Base-by-base conservation (phyloP, 2,888 invertebrate genomes). In the Hemaris fuciformis region DNA sequence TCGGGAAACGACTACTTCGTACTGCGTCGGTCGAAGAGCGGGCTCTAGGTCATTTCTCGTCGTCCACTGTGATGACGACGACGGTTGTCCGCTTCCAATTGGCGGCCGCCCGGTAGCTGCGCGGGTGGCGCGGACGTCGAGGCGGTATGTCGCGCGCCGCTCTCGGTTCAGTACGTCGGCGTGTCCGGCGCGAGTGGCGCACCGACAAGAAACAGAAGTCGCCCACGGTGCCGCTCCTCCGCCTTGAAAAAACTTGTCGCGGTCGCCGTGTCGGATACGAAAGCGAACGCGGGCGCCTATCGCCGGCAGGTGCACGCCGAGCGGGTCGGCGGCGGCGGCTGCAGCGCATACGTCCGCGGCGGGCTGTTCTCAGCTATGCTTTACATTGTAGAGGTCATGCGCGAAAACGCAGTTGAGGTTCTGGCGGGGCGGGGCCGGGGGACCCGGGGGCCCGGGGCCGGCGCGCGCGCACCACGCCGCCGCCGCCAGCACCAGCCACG, bases 191-290 rank as follows among this genome's bases (percentile, higher is more conserved):
- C 97, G 95, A 68, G 98, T 98, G n/a, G 76, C 99, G 94, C 65
- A 99, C 95, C 61, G 96, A 93, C 61, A 99, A 93, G 88, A 99
- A 99, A 85, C 97, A 98, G 92, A 99, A 98, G 90, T 99, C 98
- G 42, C 99, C 99, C 60, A 99, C 96, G 65, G 95, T 92, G 64
- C n/a, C 96, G 94, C 74, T 97, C 96, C 84, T 99, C 98, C 7
- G 97, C 97, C 85, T 98, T 98, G 91, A 99, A 99, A n/a, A 81
- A 98, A 96, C 81, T 96, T 96, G 80, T 97, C 97, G 60, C 95
- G 95, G 89, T 98, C 98, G 53, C 98, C 98, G 76, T 95, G 95
- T 20, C 96, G 94, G 81, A 99, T 98, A 80, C 96, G 96, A 89
- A 96, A 99, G 70, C 96, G 96, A 57, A 99, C 94, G 62, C 84